These are phyloP conservation scores for Cordilura impudica DNA, from an alignment of 2,888 invertebrate species.

Conservation along the genomic window DNA sequence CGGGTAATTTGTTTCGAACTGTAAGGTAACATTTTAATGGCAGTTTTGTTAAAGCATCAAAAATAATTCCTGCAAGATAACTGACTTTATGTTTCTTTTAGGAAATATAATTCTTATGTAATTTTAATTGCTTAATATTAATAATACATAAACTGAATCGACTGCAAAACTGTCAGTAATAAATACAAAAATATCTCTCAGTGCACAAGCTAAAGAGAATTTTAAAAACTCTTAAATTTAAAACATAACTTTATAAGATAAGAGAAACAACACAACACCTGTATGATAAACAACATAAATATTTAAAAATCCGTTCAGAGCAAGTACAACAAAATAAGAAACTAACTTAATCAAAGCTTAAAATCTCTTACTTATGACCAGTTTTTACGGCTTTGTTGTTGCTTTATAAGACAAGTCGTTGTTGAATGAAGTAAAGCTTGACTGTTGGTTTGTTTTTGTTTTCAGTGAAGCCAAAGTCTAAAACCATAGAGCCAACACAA, in stretches of 20 bases:
- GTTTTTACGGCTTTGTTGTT: not conserved
- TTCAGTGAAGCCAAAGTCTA: not conserved
- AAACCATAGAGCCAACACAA: constrained; percentile 13
- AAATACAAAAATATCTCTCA: no score
- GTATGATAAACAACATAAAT: not conserved
- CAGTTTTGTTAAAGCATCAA: no score
- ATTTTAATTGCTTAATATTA: no score
- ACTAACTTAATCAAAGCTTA: constrained; percentile 14
- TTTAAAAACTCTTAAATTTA: not conserved
- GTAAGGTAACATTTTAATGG: no score
- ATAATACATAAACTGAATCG: no score
- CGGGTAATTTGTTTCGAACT: no score
- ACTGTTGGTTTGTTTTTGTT: not conserved
- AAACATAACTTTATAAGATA: not conserved
- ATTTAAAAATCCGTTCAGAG: no score
- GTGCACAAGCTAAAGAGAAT: not conserved
- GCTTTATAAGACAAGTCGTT: not conserved
- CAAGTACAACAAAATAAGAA: not conserved
- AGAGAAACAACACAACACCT: not conserved
- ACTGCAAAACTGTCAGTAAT: no score
- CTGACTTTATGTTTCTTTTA: no score
- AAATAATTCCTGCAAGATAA: no score
- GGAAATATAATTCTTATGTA: no score
- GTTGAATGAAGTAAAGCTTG: constrained; percentile 30
- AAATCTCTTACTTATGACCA: not conserved